Conservation (phyloP, 2,888 invertebrate genomes). For the Margaritifera margaritifera region DNA sequence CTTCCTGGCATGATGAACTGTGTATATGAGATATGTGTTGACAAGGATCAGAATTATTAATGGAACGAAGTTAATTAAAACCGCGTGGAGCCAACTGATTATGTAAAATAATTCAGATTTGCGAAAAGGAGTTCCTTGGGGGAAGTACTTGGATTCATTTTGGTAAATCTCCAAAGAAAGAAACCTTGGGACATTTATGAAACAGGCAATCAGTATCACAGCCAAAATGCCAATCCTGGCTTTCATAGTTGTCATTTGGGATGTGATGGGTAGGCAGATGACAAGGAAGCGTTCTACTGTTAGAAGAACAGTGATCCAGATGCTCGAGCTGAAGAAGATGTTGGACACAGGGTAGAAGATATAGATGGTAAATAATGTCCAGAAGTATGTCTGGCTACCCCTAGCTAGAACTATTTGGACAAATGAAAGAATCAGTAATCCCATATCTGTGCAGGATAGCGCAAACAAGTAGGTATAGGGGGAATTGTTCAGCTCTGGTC, state of each 20-base stretch:
- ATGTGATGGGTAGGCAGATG: slow-evolving; percentile 58
- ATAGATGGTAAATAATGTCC: slow-evolving; percentile 54
- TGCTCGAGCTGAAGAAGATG: slow-evolving; percentile 58
- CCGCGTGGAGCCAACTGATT: slow-evolving; percentile 55
- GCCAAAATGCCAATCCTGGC: slow-evolving; percentile 46
- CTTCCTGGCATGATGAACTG: slow-evolving; percentile 48
- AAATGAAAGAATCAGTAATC: slow-evolving; percentile 52
- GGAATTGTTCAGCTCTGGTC: slow-evolving; percentile 57
- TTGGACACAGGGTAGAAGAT: slow-evolving; percentile 62
- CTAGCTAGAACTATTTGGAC: slow-evolving; percentile 35
- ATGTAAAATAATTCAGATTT: slow-evolving; percentile 30
- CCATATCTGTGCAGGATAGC: slow-evolving; percentile 60
- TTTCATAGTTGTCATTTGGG: slow-evolving; percentile 48
- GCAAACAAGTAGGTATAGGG: slow-evolving; percentile 67
- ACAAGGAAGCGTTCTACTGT: slow-evolving; percentile 66
- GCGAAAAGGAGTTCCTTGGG: slow-evolving; percentile 42
- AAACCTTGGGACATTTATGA: slow-evolving; percentile 60
- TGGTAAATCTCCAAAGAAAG: slow-evolving; percentile 39
- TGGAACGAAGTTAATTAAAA: slow-evolving; percentile 57
- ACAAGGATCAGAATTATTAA: slow-evolving; percentile 48
- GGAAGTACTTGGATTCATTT: slow-evolving; percentile 8
- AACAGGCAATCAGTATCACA: slow-evolving; percentile 42
- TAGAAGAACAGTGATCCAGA: slow-evolving; percentile 62
- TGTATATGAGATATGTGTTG: slow-evolving; percentile 52
- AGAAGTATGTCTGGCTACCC: slow-evolving; percentile 31